phyloP scores from a whole-genome alignment of 2,888 invertebrate species.

The Cantharis nigra region DNA sequence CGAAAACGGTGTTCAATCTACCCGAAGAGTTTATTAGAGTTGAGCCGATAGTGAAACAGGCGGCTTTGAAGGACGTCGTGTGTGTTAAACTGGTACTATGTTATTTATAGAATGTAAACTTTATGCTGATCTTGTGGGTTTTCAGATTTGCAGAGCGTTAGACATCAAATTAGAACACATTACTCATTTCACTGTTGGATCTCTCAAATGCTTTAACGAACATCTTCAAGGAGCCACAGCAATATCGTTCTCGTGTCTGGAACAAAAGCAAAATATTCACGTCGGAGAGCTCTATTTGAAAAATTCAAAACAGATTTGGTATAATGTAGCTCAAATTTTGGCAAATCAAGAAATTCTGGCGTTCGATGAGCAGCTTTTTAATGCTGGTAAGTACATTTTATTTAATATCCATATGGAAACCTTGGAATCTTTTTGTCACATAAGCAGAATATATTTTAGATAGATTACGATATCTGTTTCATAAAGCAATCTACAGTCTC shows the following conservation, averaged over 20 bases:
- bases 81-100: slow-evolving; percentile 37
- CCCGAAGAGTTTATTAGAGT: slow-evolving; percentile 28
- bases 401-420: no score
- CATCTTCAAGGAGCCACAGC: neutral
- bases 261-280: slow-evolving; percentile 33
- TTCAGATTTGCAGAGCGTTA: neutral
- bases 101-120: neutral
- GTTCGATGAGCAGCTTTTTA: slow-evolving; percentile 28
- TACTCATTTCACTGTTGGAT: slow-evolving; percentile 10
- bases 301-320: neutral
- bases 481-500: no score
- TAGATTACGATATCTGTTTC: no score
- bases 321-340: slow-evolving; percentile 32
- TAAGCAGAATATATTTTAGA: no score
- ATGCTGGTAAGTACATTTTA: slow-evolving; percentile 1
- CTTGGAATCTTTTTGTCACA: no score
- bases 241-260: slow-evolving; percentile 24
- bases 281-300: slow-evolving; percentile 32
- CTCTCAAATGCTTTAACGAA: slow-evolving; percentile 5
- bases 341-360: slow-evolving; percentile 26
- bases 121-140: neutral
- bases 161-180: neutral
- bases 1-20: slow-evolving; percentile 35
- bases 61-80: slow-evolving; percentile 41
- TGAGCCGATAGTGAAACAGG: slow-evolving; percentile 38